These are phyloP conservation scores for Orientallactaga bullata DNA, from an alignment of 2,113 vertebrate species.

Conservation along the genomic window DNA sequence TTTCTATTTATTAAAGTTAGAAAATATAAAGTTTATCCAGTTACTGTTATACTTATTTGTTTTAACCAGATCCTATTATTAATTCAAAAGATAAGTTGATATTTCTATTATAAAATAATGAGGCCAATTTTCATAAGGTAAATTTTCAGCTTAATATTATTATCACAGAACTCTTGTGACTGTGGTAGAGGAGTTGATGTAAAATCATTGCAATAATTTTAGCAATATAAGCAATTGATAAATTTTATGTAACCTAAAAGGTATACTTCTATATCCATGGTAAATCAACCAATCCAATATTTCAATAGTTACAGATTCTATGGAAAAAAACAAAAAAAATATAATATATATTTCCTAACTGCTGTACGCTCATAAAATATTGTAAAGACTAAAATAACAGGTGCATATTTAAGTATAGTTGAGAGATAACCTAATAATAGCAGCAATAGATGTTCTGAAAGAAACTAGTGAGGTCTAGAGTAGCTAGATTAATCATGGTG, in stretches of 20 bases:
- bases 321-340: neutral
- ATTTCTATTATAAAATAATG: conserved; percentile 14
- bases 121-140: conserved; percentile 6
- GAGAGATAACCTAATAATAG: neutral
- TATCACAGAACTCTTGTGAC: neutral
- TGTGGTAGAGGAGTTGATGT: neutral
- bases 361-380: conserved; percentile 6
- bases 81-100: neutral
- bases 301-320: neutral
- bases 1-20: no score
- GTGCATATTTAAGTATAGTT: neutral
- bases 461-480: neutral
- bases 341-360: neutral
- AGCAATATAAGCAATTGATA: neutral
- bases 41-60: conserved; percentile 12
- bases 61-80: neutral
- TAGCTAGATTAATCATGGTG: conserved; percentile 16
- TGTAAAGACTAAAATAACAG: conserved; percentile 24
- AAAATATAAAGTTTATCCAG: neutral
- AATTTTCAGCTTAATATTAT: neutral
- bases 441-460: neutral
- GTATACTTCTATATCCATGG: neutral
- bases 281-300: neutral
- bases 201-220: neutral
- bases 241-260: conserved; percentile 28